Evolutionary conservation across 2,797 vertebrate genomes (phyloP).

Genomic region (Zalophus californianus): DNA sequence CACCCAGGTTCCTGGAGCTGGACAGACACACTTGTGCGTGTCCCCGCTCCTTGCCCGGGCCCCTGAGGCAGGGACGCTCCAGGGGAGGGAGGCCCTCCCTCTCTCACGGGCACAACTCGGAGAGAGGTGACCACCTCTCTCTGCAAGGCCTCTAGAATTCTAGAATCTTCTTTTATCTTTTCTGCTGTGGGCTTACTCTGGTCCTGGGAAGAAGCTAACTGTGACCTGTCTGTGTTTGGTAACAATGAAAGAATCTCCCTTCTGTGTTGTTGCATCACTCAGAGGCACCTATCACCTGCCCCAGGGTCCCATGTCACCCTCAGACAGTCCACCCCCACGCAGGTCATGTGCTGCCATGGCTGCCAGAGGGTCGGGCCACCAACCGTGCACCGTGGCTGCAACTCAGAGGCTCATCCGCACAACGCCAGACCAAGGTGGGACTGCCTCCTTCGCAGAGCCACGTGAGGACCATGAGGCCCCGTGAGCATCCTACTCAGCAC

Average conservation of each 20-base stretch:
- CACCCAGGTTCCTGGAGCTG: too few relatives aligned
- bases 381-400: too few relatives aligned
- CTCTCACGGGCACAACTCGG: background rate
- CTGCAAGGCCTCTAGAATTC: background rate
- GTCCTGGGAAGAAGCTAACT: background rate
- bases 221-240: background rate
- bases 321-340: background rate
- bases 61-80: background rate
- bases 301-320: background rate
- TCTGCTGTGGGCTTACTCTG: background rate
- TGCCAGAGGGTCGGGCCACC: background rate
- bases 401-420: background rate
- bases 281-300: too few relatives aligned
- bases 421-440: background rate
- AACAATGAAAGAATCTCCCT: background rate
- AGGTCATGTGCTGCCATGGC: rapidly evolving
- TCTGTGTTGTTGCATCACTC: background rate
- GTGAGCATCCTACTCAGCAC: background rate
- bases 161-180: background rate
- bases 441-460: rapidly evolving
- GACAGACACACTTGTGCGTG: rapidly evolving
- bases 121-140: background rate
- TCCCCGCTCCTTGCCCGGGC: background rate
- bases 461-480: background rate
- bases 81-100: background rate